Base-by-base conservation (phyloP, 2,113 vertebrate species). In the Aspidoscelis tigris region DNA sequence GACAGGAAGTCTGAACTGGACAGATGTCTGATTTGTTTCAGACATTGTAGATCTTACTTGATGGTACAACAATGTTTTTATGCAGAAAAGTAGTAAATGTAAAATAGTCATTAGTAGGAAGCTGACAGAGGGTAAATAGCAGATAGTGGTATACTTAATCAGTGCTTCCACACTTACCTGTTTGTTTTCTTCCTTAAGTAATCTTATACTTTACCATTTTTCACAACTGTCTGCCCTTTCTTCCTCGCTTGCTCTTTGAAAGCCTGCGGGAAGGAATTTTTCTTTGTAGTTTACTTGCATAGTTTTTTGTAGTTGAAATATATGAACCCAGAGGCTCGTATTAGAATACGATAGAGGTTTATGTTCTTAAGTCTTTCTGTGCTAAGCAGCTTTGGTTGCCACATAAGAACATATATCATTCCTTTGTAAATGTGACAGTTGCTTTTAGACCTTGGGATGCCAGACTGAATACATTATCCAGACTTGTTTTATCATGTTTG, bases 401-500 rank as follows among this genome's bases (percentile, higher is more conserved):
- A 0, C 70, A 26, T 10, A 24, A 55, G 43, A 70, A 58, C 39
- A 58, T 43, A 14, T 47, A 41, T 78, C 8, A 21, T 33, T 61
- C 3, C 5, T 12, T 58, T 24, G 14, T 44, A 22, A 20, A n/a
- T 2, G 7, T 0, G 1, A 7, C 74, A 21, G 4, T 33, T 24
- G 18, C 33, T 47, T 70, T 53, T 70, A 64, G 65, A 79, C 55
- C 75, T 87, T 79, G 80, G 66, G 20, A 47, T 9, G 10, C 33
- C 39, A 47, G 18, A 0, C 12, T 7, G 14, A 55, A 7, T 8
- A 64, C 47, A 43, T 2, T 89, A 6, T 22, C 5, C 69, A 82
- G 69, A 41, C 43, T 5, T 78, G 39, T 78, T 78, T 78, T 65
- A 43, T 53, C 72, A 5, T 18, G 41, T 71, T 86, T 79, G n/a